A percentile compares a stretch with the other conserved stretches of the same genome.
Conservation (phyloP, 2,113 vertebrate species). For the Mus musculus region GRCm39 chr2:146101501-146102000, state of each 20-base stretch:
- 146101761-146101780: conserved; percentile 73
- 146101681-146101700: not conserved
- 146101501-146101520: conserved; percentile 25
- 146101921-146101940: conserved; percentile 86
- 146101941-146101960: conserved; percentile 87
- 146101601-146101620: conserved; percentile 50
- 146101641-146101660: conserved; percentile 12
- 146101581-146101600: conserved; percentile 56
- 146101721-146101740: not conserved
- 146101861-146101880: conserved; percentile 88
- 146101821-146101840: conserved; percentile 72
- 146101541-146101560: conserved; percentile 64
- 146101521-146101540: conserved; percentile 62
- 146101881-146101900: conserved; percentile 88
- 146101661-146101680: not conserved
- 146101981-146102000: conserved; percentile 87
- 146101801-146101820: not conserved
- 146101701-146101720: not conserved
- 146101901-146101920: conserved; percentile 88
- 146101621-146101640: not conserved
- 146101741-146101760: not conserved
- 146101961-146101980: conserved; percentile 85
- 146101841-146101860: conserved; percentile 78
- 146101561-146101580: conserved; percentile 75
- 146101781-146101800: conserved; percentile 49